Evolutionary conservation across 2,113 vertebrate species (phyloP), one percentile per base, ranked within the genome.

Genomic region (Neogale vison): DNA sequence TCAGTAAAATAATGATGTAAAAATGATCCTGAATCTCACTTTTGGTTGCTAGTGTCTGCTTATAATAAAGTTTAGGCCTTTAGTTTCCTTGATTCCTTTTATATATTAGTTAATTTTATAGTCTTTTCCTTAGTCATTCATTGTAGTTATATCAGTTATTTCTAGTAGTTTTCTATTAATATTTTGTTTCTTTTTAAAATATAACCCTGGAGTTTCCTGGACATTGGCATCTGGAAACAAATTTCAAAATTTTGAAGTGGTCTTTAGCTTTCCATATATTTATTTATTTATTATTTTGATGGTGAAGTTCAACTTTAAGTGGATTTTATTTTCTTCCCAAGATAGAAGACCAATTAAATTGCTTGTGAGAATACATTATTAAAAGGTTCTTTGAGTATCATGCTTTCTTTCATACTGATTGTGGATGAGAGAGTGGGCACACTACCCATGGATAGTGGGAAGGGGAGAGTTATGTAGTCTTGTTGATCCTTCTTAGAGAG

Each of bases 251-350:
- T 61, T 83, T 47, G 23, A 97, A 21, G 13, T 85, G 2, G 10
- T 31, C 71, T 82, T 87, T 63, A 69, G 31, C 4, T 92, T 79
- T 81, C 9, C 17, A 23, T 31, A 29, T 12, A 57, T 57, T 23
- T 57, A 57, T 57, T 57, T 57, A 57, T 57, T 57, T 57, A 57
- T n/a, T 24, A 23, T 72, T 17, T 39, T 5, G 39, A 74, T 74
- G 7, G 65, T 95, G 23, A 86, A 86, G 29, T 94, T 96, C 7
- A 86, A 13, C 87, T 88, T 87, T 85, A 94, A 91, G 17, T 45
- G 3, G 23, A 89, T 7, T 88, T 88, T 69, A 63, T 3, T 80
- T 85, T 84, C 6, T 65, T 92, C 80, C 45, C 79, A 1, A 79
- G 18, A 74, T 21, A 93, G 61, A 80, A 93, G 10, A 85, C 24